phyloP scores from a whole-genome alignment of 2,113 vertebrate genomes.

The Pluvianellus socialis region DNA sequence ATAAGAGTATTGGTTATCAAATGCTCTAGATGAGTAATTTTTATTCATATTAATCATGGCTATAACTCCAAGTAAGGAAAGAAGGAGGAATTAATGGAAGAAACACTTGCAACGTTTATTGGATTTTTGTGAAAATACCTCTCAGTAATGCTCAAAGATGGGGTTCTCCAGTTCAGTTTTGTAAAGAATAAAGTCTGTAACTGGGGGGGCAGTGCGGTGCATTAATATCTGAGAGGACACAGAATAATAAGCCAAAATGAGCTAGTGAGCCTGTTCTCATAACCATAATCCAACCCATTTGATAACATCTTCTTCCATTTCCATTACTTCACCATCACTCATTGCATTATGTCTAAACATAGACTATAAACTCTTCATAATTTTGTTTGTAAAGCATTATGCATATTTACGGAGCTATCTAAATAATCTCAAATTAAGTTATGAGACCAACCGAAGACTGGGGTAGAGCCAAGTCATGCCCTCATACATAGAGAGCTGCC shows the following conservation, averaged over 20 bases:
- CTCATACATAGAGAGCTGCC: neutral
- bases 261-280: neutral
- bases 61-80: neutral
- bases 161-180: neutral
- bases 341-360: slow-evolving; percentile 42
- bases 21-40: neutral
- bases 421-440: slow-evolving; percentile 49
- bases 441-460: neutral
- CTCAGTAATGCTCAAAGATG: neutral
- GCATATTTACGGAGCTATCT: slow-evolving; percentile 26
- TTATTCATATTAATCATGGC: neutral
- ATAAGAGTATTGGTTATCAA: neutral
- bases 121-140: neutral
- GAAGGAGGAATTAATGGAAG: neutral
- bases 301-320: neutral
- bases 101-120: neutral
- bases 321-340: slow-evolving; percentile 38
- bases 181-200: neutral
- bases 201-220: neutral
- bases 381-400: slow-evolving; percentile 40
- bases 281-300: neutral
- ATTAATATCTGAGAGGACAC: neutral
- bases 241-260: neutral
- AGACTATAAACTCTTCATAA: slow-evolving; percentile 21
- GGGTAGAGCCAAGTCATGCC: neutral